Conservation (phyloP, 30 jellyfish, hydroid and myxozoan species). For the Hydractinia symbiolongicarpus region DNA sequence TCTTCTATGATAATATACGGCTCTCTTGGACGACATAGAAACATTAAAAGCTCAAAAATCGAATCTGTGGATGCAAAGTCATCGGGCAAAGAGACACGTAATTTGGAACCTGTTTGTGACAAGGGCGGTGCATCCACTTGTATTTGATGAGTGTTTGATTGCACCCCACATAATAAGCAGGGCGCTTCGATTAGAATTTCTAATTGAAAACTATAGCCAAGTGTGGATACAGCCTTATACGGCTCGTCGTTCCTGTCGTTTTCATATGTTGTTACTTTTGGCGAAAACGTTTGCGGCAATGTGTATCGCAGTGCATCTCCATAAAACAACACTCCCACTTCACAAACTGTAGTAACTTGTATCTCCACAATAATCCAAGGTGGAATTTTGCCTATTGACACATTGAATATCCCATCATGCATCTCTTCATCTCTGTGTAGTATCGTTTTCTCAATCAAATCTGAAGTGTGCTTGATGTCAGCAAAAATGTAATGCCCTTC, state of each 20-base stretch:
- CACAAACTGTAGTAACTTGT: conserved; percentile 70
- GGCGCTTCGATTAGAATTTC: conserved; percentile 89
- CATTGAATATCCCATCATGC: conserved; percentile 53
- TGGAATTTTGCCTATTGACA: conserved; percentile 74
- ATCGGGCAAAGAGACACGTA: conserved; percentile 87
- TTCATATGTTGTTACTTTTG: conserved; percentile 22
- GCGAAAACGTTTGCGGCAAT: conserved; percentile 83
- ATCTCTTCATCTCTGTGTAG: conserved; percentile 41
- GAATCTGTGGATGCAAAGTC: conserved; percentile 47
- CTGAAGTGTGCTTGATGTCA: conserved; percentile 46
- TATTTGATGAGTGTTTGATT: conserved; percentile 75
- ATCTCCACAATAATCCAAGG: conserved; percentile 84
- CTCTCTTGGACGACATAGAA: conserved; percentile 78
- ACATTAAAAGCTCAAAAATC: conserved; percentile 56
- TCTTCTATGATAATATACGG: conserved; percentile 88
- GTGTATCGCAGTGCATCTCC: conserved; percentile 48
- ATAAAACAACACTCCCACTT: conserved; percentile 41
- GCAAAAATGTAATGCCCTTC: conserved; percentile 78
- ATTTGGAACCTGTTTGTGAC: conserved; percentile 66
- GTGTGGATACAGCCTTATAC: conserved; percentile 60
- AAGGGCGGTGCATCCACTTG: conserved; percentile 79
- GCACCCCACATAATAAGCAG: conserved; percentile 84
- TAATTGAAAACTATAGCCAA: conserved; percentile 76
- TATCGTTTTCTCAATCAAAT: conserved; percentile 28
- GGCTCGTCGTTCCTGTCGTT: background rate